A percentile compares a stretch with the other conserved stretches of the same genome.
Evolutionary conservation across 2,113 vertebrate species (phyloP).

Genomic region (Mobula birostris): DNA sequence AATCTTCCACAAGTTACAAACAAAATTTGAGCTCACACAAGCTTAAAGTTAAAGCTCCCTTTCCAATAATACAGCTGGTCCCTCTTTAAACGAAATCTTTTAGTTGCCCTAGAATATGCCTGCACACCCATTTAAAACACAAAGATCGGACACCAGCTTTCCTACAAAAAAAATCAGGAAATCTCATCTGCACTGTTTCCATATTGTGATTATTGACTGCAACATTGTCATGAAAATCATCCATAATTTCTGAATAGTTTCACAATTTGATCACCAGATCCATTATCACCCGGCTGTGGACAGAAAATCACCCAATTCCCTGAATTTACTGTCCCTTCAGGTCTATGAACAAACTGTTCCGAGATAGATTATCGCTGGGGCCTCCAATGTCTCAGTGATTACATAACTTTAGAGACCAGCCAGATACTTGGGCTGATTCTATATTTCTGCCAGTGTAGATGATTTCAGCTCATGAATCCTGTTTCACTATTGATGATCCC

Average conservation of each 20-base stretch:
- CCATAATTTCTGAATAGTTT: neutral
- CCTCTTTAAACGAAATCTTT: neutral
- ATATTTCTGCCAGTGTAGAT: neutral
- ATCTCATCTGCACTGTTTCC: neutral
- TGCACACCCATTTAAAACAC: neutral
- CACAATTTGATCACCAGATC: neutral
- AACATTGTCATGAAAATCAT: neutral
- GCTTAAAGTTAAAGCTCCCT: neutral
- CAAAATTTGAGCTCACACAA: neutral
- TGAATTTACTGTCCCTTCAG: neutral
- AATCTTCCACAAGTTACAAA: neutral
- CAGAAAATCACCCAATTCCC: neutral
- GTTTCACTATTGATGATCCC: neutral
- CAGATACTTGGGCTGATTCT: neutral
- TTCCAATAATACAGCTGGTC: neutral
- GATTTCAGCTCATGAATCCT: neutral
- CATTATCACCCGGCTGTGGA: neutral
- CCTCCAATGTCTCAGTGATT: neutral
- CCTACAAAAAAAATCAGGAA: neutral
- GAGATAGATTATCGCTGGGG: too few species aligned
- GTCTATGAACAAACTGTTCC: neutral
- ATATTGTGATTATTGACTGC: neutral
- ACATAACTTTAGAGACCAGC: too few species aligned
- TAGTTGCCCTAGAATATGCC: neutral
- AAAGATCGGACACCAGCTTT: neutral